phyloP scores from a whole-genome alignment of 2,113 vertebrate genomes.

The Bujurquina vittata region DNA sequence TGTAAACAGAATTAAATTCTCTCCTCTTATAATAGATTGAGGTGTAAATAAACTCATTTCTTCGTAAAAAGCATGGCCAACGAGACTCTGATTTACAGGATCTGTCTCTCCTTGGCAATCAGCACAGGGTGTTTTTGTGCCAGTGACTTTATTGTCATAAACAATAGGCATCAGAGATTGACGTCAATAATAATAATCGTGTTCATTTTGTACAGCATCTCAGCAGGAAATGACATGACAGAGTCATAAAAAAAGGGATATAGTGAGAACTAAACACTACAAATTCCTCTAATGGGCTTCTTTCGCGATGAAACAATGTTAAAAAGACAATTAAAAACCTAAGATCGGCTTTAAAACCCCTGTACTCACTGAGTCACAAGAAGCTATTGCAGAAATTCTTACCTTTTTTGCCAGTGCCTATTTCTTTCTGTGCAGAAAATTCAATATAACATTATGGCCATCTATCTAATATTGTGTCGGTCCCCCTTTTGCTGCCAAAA shows the following conservation, averaged over 20 bases:
- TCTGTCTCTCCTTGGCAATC: constrained; percentile 35
- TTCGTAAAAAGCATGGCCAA: constrained; percentile 15
- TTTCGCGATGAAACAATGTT: background rate
- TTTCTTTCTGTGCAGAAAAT: background rate
- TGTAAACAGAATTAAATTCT: background rate
- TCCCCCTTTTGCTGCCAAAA: no score
- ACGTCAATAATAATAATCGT: constrained; percentile 49
- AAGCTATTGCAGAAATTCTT: background rate
- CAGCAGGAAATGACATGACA: constrained; percentile 19
- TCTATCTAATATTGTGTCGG: no score
- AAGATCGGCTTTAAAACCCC: background rate
- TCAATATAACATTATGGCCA: no score
- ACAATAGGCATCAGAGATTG: constrained; percentile 51
- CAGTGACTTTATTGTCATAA: constrained; percentile 41
- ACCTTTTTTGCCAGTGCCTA: background rate
- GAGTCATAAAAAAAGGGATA: constrained; percentile 11
- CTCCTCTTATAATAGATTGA: background rate
- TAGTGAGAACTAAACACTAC: background rate
- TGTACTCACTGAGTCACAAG: background rate
- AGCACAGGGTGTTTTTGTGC: constrained; percentile 8
- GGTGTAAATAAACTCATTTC: constrained; percentile 28
- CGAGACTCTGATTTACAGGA: constrained; percentile 37
- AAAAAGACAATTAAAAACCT: background rate
- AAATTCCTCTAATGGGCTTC: constrained; percentile 10
- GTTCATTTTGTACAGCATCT: constrained; percentile 26